A percentile compares a stretch with the other conserved stretches of the same genome.
Conservation (phyloP, 2,797 vertebrate species). For the Cynopterus sphinx region DNA sequence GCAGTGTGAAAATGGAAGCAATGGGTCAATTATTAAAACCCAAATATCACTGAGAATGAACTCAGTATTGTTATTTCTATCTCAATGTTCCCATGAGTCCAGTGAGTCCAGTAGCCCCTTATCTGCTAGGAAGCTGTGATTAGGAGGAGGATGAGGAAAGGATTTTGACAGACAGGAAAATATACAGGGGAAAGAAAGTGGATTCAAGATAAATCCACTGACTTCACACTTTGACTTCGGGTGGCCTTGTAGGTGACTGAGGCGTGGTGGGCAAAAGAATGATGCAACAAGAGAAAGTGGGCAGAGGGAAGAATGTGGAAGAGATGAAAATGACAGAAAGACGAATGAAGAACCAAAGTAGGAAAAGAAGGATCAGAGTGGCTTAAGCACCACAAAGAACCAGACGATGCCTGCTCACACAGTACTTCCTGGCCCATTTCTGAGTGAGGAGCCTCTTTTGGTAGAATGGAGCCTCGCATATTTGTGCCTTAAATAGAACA, state of each 20-base stretch:
- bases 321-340: background rate
- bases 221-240: background rate
- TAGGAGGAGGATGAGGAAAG: background rate
- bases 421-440: background rate
- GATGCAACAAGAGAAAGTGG: background rate
- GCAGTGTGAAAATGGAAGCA: background rate
- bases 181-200: background rate
- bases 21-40: background rate
- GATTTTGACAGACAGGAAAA: background rate
- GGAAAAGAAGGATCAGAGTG: background rate
- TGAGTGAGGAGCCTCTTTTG: background rate
- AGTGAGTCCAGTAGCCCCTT: background rate
- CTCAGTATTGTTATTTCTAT: background rate
- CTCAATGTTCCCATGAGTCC: background rate
- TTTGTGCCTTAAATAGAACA: background rate
- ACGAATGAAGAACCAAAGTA: background rate
- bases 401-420: rapidly evolving
- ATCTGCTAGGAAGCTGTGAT: background rate
- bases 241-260: background rate
- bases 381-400: background rate
- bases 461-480: background rate
- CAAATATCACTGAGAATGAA: too few species aligned
- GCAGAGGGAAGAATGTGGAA: background rate
- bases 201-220: background rate
- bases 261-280: too few species aligned